Conservation (phyloP, 2,113 vertebrate genomes). For the Clarias gariepinus region DNA sequence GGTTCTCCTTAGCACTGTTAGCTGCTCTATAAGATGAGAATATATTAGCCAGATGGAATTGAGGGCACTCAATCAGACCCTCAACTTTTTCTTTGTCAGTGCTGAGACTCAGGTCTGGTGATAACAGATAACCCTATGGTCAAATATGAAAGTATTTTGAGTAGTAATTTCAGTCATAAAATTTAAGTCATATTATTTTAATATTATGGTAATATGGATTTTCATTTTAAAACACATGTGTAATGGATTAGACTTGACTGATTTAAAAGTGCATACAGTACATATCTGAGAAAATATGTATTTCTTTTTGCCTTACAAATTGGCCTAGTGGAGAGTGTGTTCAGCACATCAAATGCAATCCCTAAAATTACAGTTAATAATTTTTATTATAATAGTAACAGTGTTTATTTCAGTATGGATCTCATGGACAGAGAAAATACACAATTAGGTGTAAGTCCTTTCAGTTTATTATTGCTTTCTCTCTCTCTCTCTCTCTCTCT, state of each 20-base stretch:
- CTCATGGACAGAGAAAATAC: background rate
- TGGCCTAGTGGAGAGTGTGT: background rate
- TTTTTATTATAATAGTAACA: background rate
- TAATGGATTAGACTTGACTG: background rate
- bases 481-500: slow-evolving; percentile 5
- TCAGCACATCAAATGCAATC: background rate
- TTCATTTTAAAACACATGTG: background rate
- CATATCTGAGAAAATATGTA: background rate
- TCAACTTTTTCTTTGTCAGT: background rate
- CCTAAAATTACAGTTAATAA: background rate
- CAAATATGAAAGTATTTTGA: background rate
- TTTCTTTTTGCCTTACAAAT: background rate
- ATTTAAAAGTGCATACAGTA: background rate
- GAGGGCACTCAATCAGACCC: background rate
- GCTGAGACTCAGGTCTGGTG: background rate
- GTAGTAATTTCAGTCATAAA: background rate
- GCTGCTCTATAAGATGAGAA: background rate
- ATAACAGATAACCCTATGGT: background rate
- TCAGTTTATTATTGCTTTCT: background rate
- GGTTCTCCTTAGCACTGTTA: background rate
- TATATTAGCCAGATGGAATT: background rate
- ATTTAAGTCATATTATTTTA: no score
- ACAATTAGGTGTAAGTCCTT: background rate
- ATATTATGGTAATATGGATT: background rate
- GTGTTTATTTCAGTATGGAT: background rate